A percentile compares a stretch with the other conserved stretches of the same genome.
Conservation (phyloP, 2,113 vertebrate genomes). For the Tonatia bakeri region DNA sequence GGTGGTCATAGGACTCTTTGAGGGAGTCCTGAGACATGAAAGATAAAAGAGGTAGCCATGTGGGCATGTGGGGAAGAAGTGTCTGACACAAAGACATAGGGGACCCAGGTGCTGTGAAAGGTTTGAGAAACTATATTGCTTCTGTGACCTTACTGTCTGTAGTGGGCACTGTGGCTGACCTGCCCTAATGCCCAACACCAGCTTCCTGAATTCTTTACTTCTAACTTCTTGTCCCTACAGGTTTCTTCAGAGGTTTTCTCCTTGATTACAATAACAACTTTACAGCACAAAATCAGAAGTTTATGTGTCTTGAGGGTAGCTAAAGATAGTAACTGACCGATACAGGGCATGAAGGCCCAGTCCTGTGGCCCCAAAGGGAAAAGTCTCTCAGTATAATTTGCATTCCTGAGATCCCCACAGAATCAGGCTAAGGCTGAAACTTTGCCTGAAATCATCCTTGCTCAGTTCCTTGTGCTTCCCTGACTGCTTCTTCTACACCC, state of each 20-base stretch:
- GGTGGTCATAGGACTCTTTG: background rate
- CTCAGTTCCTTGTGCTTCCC: background rate
- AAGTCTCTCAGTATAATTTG: background rate
- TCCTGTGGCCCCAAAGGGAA: fast-evolving
- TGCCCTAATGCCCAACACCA: background rate
- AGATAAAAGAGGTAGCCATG: background rate
- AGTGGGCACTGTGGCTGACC: no score
- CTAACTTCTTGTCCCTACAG: background rate
- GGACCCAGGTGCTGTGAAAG: background rate
- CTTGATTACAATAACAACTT: background rate
- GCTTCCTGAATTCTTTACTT: background rate
- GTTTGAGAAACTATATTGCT: background rate
- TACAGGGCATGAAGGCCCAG: background rate
- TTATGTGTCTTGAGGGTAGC: background rate
- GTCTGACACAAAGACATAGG: background rate
- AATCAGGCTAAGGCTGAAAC: background rate
- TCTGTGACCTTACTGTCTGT: background rate
- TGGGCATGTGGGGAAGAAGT: background rate
- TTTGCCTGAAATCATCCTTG: background rate
- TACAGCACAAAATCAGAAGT: background rate
- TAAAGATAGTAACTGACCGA: background rate
- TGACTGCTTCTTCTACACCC: background rate
- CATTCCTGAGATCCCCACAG: background rate
- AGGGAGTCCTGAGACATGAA: background rate
- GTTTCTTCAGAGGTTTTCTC: background rate